phyloP scores from a whole-genome alignment of 2,113 vertebrate species.

The Oreamnos americanus region DNA sequence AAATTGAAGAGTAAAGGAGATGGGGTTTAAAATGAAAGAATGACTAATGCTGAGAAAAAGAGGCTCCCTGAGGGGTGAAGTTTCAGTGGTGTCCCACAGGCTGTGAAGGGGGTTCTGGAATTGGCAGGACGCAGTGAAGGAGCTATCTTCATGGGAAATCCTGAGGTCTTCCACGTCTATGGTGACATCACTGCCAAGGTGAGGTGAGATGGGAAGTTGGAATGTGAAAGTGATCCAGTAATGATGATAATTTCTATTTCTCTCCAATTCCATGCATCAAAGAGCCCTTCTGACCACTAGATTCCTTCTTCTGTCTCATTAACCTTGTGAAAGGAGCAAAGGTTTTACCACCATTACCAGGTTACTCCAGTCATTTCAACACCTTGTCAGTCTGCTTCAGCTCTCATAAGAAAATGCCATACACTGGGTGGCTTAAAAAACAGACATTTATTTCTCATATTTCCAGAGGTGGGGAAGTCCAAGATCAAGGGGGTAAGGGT shows the following conservation, averaged over 20 bases:
- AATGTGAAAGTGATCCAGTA: too few relatives aligned
- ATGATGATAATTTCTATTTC: background rate
- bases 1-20: background rate
- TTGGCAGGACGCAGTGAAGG: too few relatives aligned
- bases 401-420: too few relatives aligned
- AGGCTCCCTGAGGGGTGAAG: rapidly evolving
- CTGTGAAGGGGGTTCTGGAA: background rate
- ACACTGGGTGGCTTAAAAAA: background rate
- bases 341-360: background rate
- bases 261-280: background rate
- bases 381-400: background rate
- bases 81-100: background rate
- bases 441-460: background rate
- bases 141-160: background rate
- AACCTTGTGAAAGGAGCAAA: background rate
- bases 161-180: background rate
- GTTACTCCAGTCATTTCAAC: background rate
- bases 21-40: background rate
- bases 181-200: background rate
- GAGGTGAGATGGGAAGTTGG: background rate
- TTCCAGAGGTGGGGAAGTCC: background rate
- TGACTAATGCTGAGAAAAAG: background rate
- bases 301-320: background rate
- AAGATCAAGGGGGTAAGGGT: background rate
- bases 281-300: background rate